Evolutionary conservation across 2,113 vertebrate species (phyloP).

Genomic region (Aramus guarauna): DNA sequence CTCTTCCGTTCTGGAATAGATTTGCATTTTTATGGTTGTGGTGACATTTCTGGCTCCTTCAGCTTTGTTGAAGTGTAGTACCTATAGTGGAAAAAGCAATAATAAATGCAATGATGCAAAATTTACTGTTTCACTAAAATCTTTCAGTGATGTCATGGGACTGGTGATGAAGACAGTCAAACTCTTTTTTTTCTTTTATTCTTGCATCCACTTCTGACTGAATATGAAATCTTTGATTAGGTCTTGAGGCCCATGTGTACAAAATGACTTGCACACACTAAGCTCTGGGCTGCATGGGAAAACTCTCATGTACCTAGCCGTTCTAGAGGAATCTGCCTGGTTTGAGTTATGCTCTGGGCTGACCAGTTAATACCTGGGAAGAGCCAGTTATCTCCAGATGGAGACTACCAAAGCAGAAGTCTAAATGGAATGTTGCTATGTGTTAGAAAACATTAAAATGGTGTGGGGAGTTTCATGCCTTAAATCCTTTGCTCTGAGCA

Average conservation of each 20-base stretch:
- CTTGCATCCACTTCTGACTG: neutral
- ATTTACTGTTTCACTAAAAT: neutral
- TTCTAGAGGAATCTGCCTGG: neutral
- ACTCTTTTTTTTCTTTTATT: too few species aligned
- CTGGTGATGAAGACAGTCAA: neutral
- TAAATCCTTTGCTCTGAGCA: neutral
- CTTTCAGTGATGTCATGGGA: neutral
- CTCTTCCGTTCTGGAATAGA: constrained; percentile 12
- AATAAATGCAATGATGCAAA: neutral
- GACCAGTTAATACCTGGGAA: neutral
- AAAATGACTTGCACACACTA: neutral
- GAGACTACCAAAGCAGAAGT: neutral
- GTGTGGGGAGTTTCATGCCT: neutral
- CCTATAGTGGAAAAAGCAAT: neutral
- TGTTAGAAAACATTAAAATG: neutral
- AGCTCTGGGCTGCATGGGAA: neutral
- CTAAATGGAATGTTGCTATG: neutral
- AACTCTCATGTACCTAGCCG: neutral
- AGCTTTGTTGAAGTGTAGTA: constrained; percentile 42
- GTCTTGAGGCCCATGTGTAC: neutral
- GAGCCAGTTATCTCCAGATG: neutral
- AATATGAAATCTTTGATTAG: neutral
- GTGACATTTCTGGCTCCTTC: constrained; percentile 4
- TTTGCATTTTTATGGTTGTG: constrained; percentile 37
- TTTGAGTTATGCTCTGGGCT: neutral